These are phyloP conservation scores for Brachynemurus nebulosus DNA, from an alignment of 2,888 invertebrate species.

Conservation along the genomic window DNA sequence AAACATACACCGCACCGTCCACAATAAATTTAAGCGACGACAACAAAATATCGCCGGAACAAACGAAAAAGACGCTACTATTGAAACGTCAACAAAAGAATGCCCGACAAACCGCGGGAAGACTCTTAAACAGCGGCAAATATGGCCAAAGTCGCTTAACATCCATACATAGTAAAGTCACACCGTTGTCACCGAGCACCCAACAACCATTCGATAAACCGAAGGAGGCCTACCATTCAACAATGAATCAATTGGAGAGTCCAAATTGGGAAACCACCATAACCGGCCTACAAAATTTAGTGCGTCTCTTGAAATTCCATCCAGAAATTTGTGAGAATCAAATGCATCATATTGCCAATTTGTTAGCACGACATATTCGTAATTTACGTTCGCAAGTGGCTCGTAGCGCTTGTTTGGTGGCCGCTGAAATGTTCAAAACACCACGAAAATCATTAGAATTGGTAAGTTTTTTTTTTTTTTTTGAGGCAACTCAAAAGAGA, in stretches of 20 bases:
- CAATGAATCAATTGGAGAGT: constrained; percentile 50
- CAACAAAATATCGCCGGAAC: too few relatives aligned
- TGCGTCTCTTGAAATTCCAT: constrained; percentile 52
- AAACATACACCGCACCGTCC: too few relatives aligned
- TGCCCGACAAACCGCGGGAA: neutral
- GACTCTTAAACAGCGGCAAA: neutral
- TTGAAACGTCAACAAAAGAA: neutral
- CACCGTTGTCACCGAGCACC: constrained; percentile 22
- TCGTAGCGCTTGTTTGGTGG: constrained; percentile 69
- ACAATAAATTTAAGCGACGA: too few relatives aligned
- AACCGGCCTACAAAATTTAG: constrained; percentile 53
- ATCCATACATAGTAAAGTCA: neutral
- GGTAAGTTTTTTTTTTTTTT: constrained; percentile 39
- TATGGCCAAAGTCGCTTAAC: neutral
- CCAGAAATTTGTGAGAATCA: constrained; percentile 46
- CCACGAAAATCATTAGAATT: constrained; percentile 41
- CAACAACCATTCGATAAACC: constrained; percentile 45
- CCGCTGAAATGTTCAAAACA: constrained; percentile 63
- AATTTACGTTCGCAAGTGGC: constrained; percentile 90
- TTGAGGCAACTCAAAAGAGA: too few relatives aligned
- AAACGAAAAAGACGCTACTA: too few relatives aligned
- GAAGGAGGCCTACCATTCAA: constrained; percentile 46
- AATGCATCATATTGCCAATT: constrained; percentile 55
- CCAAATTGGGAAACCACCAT: constrained; percentile 71
- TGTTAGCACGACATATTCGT: constrained; percentile 62